phyloP scores from a whole-genome alignment of 2,797 vertebrate species.

The Hozukius guyotensis region DNA sequence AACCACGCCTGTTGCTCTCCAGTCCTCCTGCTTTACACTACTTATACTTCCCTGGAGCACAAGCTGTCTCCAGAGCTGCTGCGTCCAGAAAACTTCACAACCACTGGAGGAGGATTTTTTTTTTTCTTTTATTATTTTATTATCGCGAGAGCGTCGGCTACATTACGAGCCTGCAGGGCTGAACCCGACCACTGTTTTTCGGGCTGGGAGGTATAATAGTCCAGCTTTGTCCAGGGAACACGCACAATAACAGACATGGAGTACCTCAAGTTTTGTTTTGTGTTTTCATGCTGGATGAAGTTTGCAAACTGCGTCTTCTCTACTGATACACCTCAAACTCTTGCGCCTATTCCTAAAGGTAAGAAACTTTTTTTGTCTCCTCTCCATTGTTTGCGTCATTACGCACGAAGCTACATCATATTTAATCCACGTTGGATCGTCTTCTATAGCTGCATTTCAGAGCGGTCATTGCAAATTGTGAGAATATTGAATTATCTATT shows the following conservation, averaged over 20 bases:
- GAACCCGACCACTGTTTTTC: conserved; percentile 6
- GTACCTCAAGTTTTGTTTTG: conserved; percentile 65
- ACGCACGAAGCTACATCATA: background rate
- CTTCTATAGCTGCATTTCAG: background rate
- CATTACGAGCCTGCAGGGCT: conserved; percentile 29
- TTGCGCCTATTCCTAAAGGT: conserved; percentile 75
- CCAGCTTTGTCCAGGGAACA: conserved; percentile 19
- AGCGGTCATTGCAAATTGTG: background rate
- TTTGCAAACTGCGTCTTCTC: conserved; percentile 49
- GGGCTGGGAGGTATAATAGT: conserved; percentile 20
- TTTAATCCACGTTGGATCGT: background rate
- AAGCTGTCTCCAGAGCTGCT: background rate
- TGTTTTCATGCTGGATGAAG: conserved; percentile 65
- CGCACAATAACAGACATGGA: conserved; percentile 67
- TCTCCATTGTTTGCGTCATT: background rate
- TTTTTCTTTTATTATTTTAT: conserved; percentile 28
- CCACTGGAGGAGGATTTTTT: background rate
- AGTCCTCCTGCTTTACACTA: conserved; percentile 41
- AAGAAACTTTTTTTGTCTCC: conserved; percentile 31
- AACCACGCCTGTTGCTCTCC: conserved; percentile 66
- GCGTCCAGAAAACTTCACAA: background rate
- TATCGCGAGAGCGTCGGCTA: conserved; percentile 65
- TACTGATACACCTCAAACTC: conserved; percentile 49
- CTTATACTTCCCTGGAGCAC: conserved; percentile 38
- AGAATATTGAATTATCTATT: background rate